Percentiles rank a stretch among this genome's conserved stretches.
phyloP scores from a whole-genome alignment of 2,888 invertebrate species.

The Xestia c-nigrum region DNA sequence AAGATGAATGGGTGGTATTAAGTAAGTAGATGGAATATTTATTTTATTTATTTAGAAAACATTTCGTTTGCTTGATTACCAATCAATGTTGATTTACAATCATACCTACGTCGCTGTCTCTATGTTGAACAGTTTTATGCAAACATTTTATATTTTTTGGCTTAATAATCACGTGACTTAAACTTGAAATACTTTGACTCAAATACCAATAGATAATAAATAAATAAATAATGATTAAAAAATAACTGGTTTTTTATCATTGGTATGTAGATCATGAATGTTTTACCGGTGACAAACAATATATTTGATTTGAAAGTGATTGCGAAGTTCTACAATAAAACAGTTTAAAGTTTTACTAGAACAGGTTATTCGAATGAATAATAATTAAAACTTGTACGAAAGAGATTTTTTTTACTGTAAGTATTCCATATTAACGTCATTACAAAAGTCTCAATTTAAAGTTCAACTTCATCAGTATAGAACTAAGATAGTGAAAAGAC shows the following conservation, averaged over 20 bases:
- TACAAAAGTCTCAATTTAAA: neutral
- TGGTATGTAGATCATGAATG: conserved; percentile 1
- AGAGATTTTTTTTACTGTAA: neutral
- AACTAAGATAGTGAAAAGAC: neutral
- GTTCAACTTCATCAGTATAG: neutral
- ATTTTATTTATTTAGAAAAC: conserved; percentile 24
- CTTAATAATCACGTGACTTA: neutral
- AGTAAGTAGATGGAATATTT: conserved; percentile 9
- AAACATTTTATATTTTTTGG: neutral
- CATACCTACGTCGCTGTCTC: neutral
- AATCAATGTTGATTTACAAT: conserved; percentile 35
- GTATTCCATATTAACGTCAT: neutral
- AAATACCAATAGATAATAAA: conserved; percentile 3
- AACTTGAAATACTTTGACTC: neutral
- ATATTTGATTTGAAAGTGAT: neutral
- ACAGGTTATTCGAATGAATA: neutral
- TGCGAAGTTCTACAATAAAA: neutral
- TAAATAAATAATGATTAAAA: neutral
- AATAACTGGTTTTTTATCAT: neutral
- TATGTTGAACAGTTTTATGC: conserved; percentile 4
- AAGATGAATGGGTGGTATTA: conserved; percentile 33
- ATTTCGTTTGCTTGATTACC: conserved; percentile 8
- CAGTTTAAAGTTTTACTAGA: neutral
- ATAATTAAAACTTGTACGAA: neutral
- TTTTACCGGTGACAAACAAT: neutral